Evolutionary conservation across 2,797 vertebrate species (phyloP), one percentile per base, ranked within the genome.

Genomic region (Bucorvus abyssinicus): DNA sequence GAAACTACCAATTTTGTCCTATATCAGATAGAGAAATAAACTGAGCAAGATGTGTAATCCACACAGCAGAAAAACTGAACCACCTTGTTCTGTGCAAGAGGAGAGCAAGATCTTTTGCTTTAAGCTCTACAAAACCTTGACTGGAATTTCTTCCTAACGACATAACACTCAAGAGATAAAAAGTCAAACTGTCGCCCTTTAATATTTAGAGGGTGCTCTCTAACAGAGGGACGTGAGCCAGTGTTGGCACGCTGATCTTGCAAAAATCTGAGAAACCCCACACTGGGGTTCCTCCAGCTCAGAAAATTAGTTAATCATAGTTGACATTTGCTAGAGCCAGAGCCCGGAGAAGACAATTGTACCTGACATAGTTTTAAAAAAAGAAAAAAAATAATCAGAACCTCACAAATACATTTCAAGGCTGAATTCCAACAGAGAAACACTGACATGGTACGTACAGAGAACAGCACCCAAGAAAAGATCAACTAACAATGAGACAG

Each of bases 401-500:
- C 38, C 80, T 69, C 87, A 76, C 67, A 89, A 92, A 91, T 90
- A 90, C 56, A 90, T 83, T 85, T 85, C 42, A 90, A 92, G 71
- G 60, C 81, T 68, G 86, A 69, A 92, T 84, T 93, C 78, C 71
- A 89, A 61, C 4, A 57, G 50, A 80, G 83, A 67, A 64, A 59
- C 65, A 42, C 53, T 40, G 44, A 45, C 88, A 59, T 32, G 30
- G 38, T 38, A 44, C 6, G n/a, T 26, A 53, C 32, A 57, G 68
- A 68, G 13, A 89, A 76, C 0, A 84, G 50, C 77, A 76, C 76
- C 56, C 78, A 70, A 36, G 74, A 32, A 81, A 90, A 89, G 71
- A 92, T 64, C 93, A 94, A 89, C 70, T 26, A 40, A 78, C 81
- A 82, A 53, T 44, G 78, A 53, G 91, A 85, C 20, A 68, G 91